A percentile compares a stretch with the other conserved stretches of the same genome.
phyloP scores from a whole-genome alignment of 2,888 invertebrate genomes.

The Graphium colonna region DNA sequence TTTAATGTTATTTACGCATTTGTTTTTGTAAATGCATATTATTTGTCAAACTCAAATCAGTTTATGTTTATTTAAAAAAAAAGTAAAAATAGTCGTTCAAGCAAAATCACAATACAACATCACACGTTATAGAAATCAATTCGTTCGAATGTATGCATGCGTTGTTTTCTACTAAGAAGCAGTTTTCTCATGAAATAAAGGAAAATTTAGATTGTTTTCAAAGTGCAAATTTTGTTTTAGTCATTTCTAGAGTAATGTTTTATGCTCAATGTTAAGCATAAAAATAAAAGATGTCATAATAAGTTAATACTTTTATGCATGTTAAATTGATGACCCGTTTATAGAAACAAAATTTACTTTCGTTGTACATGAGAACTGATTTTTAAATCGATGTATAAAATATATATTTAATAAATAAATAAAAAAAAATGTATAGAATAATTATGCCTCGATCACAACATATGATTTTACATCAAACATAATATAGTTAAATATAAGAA shows the following conservation, averaged over 20 bases:
- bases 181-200: no score
- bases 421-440: neutral
- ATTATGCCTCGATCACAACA: neutral
- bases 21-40: no score
- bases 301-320: conserved; percentile 2
- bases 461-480: conserved; percentile 7
- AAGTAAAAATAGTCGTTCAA: no score
- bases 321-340: neutral
- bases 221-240: conserved; percentile 23
- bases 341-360: neutral
- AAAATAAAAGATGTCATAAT: conserved; percentile 5
- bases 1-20: no score
- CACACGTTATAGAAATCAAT: conserved; percentile 18
- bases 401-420: neutral
- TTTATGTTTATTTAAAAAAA: no score
- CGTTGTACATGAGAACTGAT: neutral
- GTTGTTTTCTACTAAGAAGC: no score
- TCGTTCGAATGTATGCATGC: no score
- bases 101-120: conserved; percentile 16
- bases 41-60: no score
- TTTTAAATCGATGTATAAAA: neutral
- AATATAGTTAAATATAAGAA: conserved; percentile 19
- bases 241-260: conserved; percentile 14
- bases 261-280: conserved; percentile 14
- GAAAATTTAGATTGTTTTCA: conserved; percentile 27